These are phyloP conservation scores for Panzeria rudis DNA, from an alignment of 2,888 invertebrate species.

Conservation along the genomic window DNA sequence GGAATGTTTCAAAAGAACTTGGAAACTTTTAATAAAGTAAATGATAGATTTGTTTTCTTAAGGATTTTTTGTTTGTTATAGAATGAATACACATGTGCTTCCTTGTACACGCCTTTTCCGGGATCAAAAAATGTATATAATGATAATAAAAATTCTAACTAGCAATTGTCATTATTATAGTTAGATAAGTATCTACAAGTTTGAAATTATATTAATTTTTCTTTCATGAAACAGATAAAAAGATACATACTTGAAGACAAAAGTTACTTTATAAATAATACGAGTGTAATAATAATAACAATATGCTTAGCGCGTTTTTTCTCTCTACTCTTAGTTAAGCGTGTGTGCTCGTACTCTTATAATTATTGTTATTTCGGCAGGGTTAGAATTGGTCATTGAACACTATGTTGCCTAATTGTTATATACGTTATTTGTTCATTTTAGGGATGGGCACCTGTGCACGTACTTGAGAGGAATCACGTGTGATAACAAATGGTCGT, in stretches of 20 bases:
- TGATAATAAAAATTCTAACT: background rate
- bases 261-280: background rate
- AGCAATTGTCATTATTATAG: background rate
- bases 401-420: conserved; percentile 2
- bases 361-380: conserved; percentile 27
- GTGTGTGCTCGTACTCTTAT: conserved; percentile 18
- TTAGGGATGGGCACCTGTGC: background rate
- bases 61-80: background rate
- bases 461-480: too few species aligned
- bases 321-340: background rate
- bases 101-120: background rate
- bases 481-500: too few species aligned
- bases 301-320: background rate
- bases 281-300: too few species aligned
- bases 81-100: background rate
- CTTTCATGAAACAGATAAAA: background rate
- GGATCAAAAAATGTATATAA: background rate
- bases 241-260: background rate
- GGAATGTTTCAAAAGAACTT: background rate
- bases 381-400: conserved; percentile 26
- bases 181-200: too few species aligned
- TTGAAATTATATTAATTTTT: too few species aligned
- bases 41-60: background rate
- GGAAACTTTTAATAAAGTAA: background rate
- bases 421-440: background rate